Evolutionary conservation across 2,888 invertebrate species (phyloP), one percentile per base, ranked within the genome.

Genomic region (Tinea semifulvella): DNA sequence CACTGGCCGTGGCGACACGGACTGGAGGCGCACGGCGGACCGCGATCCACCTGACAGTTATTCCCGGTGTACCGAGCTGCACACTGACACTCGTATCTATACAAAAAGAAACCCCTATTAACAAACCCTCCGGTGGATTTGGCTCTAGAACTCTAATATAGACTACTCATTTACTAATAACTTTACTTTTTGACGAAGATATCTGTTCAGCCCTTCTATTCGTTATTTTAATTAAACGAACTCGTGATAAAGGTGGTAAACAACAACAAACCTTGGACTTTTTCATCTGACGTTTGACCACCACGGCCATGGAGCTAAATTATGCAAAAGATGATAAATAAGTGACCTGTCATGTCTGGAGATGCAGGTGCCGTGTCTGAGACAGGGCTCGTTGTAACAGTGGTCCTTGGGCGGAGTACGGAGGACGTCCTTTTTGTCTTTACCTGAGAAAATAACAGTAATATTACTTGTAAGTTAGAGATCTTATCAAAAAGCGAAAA

Each of bases 11-110:
- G 89, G 50, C 76, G 81, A 65, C 96, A 97, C 8, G 89, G 85
- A 49, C 68, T 74, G 39, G 84, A 85, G 47, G 65, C 62, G 61
- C 92, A 92, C 0, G 90, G 90, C 52, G 89, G 85, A 43, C 91
- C 92, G 63, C 82, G 85, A 72, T 92, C 92, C 65, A 88, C 86
- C 69, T 94, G 89, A 74, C 95, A 95, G 75, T 93, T 92, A 76
- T 90, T 90, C 53, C 95, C 94, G 45, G 90, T 87, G 72, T 92
- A 95, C 45, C 93, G 86, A 22, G 92, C 88, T 47, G 88, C 84
- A 77, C 95, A 95, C 63, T 87, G 87, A 70, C 96, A 96, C 61
- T 90, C 89, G 70, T 93, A 94, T 49, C 86, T 79, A 53, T 13
- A 42, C 16, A 20, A 26, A 10, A 18, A 5, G 17, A 27, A 10